A percentile compares a stretch with the other conserved stretches of the same genome.
These are phyloP conservation scores for Oncorhynchus kisutch DNA, from an alignment of 2,113 vertebrate genomes.

Conservation along the genomic window DNA sequence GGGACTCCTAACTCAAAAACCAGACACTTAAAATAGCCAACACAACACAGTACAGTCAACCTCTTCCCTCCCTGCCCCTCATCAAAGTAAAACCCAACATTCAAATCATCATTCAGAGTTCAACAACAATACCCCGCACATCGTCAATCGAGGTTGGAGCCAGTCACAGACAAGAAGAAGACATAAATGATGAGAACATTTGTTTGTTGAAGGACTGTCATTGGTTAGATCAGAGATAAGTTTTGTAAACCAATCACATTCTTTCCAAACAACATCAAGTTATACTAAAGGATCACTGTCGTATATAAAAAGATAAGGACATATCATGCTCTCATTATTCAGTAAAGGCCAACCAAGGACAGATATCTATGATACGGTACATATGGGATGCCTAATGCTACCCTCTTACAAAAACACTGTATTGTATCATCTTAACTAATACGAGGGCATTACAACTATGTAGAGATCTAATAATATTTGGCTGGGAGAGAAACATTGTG, in stretches of 20 bases:
- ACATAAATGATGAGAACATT: not conserved
- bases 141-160: not conserved
- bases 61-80: not conserved
- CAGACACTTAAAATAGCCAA: not conserved
- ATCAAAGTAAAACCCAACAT: conserved; percentile 7
- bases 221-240: not conserved
- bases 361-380: not conserved
- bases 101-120: conserved; percentile 24
- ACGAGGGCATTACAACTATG: too few relatives aligned
- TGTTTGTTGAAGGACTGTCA: too few relatives aligned
- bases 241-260: conserved; percentile 8
- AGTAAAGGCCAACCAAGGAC: not conserved
- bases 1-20: not conserved
- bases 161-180: not conserved
- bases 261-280: not conserved
- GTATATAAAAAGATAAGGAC: conserved; percentile 1
- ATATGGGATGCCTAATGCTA: too few relatives aligned
- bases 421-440: too few relatives aligned
- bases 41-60: not conserved
- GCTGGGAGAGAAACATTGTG: too few relatives aligned
- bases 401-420: too few relatives aligned
- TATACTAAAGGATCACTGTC: not conserved
- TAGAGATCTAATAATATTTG: too few relatives aligned
- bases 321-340: too few relatives aligned
- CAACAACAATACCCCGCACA: not conserved